These are phyloP conservation scores for Gallirallus australis DNA, from an alignment of 2,797 vertebrate genomes.

Conservation along the genomic window DNA sequence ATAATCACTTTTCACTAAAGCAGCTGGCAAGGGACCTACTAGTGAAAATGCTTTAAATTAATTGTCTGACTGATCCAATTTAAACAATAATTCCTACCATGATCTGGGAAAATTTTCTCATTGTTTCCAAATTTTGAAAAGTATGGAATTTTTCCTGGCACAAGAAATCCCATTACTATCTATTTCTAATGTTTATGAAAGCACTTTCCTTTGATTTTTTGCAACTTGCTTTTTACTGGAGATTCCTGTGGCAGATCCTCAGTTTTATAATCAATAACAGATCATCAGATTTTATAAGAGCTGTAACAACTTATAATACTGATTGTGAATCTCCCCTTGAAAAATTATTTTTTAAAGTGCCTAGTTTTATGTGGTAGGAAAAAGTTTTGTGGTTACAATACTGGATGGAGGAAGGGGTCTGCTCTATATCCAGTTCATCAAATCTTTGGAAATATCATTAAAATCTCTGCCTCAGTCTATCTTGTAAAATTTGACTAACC, in stretches of 20 bases:
- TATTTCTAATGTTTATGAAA: not conserved
- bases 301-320: not conserved
- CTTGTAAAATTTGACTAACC: not conserved
- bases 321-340: not conserved
- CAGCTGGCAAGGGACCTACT: not conserved
- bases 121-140: not conserved
- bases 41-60: not conserved
- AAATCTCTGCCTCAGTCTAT: not conserved
- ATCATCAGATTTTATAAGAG: not conserved
- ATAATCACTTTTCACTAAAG: not conserved
- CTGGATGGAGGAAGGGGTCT: not conserved
- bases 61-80: not conserved
- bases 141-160: not conserved
- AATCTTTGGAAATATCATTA: not conserved
- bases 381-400: not conserved
- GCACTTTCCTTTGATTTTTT: not conserved
- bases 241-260: not conserved
- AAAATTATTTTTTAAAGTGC: not conserved
- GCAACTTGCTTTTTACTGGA: not conserved
- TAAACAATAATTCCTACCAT: not conserved
- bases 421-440: not conserved
- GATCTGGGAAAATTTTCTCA: not conserved
- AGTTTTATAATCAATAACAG: not conserved
- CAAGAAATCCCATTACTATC: not conserved
- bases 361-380: not conserved